Conservation (phyloP, 1,140 invertebrate genomes). For the Cotesia glomerata region DNA sequence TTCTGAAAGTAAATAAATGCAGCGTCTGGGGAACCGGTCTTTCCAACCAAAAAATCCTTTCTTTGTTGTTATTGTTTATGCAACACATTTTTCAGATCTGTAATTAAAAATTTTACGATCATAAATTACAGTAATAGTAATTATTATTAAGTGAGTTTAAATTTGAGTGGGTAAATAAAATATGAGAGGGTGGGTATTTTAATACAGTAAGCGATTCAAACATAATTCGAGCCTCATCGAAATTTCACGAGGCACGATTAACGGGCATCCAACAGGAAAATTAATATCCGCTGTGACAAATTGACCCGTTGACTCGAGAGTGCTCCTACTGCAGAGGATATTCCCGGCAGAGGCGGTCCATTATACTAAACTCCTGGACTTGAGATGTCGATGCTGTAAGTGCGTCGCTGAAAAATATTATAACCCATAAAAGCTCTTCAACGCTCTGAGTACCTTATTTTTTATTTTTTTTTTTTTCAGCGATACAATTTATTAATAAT, state of each 20-base stretch:
- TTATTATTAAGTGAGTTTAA: too few species aligned
- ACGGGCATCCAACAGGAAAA: constrained; percentile 31
- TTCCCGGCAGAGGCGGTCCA: constrained; percentile 5
- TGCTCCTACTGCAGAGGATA: constrained; percentile 20
- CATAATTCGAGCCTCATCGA: background rate
- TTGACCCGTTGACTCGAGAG: constrained; percentile 26
- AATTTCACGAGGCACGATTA: constrained; percentile 25
- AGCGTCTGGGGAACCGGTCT: background rate
- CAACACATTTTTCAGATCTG: too few species aligned
- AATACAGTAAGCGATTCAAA: background rate
- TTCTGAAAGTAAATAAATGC: background rate
- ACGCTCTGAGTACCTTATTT: background rate
- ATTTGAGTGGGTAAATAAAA: too few species aligned
- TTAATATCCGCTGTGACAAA: constrained; percentile 34
- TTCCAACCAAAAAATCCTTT: background rate
- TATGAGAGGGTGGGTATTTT: background rate
- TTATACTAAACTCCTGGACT: constrained; percentile 5
- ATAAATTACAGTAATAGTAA: too few species aligned
- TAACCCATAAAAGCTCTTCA: background rate
- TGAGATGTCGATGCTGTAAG: constrained; percentile 14
- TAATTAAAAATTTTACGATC: too few species aligned
- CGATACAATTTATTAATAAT: too few species aligned
- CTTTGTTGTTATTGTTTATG: background rate
- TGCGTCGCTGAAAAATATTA: constrained; percentile 13
- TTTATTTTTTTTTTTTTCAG: background rate